Evolutionary conservation across 2,113 vertebrate species (phyloP).

Genomic region (Ranitomeya imitator): DNA sequence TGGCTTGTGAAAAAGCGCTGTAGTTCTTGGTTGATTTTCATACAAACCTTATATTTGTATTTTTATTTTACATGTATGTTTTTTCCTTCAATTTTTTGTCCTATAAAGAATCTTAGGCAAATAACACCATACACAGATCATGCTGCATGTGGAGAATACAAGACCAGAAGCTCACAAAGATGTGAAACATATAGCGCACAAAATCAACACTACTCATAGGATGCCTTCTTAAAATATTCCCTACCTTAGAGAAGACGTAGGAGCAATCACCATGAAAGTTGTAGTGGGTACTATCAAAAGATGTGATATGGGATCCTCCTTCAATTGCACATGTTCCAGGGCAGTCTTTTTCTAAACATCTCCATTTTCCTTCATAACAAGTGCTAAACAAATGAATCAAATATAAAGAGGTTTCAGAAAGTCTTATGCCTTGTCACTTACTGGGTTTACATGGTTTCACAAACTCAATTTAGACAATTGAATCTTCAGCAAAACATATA

Average conservation of each 20-base stretch:
- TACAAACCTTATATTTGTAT: too few species aligned
- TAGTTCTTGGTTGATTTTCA: too few species aligned
- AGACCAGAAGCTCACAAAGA: too few species aligned
- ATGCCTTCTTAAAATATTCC: background rate
- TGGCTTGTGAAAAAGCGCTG: too few species aligned
- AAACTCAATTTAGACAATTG: background rate
- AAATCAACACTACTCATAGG: too few species aligned
- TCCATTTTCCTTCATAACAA: slow-evolving; percentile 75
- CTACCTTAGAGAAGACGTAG: slow-evolving; percentile 78
- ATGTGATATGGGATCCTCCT: slow-evolving; percentile 77
- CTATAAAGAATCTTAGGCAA: too few species aligned
- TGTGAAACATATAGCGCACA: too few species aligned
- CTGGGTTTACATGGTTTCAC: background rate
- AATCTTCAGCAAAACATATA: too few species aligned
- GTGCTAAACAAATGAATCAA: slow-evolving; percentile 62
- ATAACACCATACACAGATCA: too few species aligned
- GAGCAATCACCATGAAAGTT: slow-evolving; percentile 77
- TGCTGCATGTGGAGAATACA: too few species aligned
- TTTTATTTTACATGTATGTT: too few species aligned
- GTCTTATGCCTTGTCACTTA: background rate
- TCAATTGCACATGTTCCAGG: slow-evolving; percentile 72
- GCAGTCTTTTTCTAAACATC: slow-evolving; percentile 67
- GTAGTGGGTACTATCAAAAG: slow-evolving; percentile 73
- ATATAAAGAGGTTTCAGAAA: background rate
- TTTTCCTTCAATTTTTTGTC: too few species aligned